Conservation (phyloP, 2,113 vertebrate species). For the Urocynchramus pylzowi region DNA sequence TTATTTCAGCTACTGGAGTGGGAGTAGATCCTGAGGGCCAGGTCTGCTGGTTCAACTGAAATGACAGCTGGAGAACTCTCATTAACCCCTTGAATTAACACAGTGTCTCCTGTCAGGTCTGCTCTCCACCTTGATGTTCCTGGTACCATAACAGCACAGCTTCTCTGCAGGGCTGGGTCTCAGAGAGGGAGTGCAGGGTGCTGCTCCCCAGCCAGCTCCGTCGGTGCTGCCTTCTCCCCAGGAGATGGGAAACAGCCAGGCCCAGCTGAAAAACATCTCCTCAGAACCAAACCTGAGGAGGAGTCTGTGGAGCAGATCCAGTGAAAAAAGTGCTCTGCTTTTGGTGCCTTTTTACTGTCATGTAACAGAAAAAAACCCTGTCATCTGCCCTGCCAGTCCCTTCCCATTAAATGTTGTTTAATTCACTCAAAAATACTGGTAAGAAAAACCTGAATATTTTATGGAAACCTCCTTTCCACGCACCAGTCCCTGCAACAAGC, state of each 20-base stretch:
- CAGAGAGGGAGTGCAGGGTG: neutral
- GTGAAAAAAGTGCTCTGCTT: neutral
- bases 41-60: neutral
- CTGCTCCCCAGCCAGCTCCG: neutral
- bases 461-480: neutral
- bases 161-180: rapidly evolving
- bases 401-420: neutral
- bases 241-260: neutral
- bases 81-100: neutral
- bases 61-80: neutral
- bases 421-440: neutral
- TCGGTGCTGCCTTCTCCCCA: neutral
- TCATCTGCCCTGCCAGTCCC: neutral
- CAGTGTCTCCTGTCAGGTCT: no score
- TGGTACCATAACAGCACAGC: neutral
- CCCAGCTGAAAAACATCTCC: neutral
- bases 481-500: neutral
- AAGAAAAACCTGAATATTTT: neutral
- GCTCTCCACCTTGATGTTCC: neutral
- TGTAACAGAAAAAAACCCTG: neutral
- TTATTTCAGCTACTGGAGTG: neutral
- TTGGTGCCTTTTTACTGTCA: neutral
- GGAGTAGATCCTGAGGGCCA: neutral
- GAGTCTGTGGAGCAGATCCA: neutral
- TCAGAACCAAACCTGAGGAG: neutral